Evolutionary conservation across 2,113 vertebrate species (phyloP).

Genomic region (Muntiacus reevesi): DNA sequence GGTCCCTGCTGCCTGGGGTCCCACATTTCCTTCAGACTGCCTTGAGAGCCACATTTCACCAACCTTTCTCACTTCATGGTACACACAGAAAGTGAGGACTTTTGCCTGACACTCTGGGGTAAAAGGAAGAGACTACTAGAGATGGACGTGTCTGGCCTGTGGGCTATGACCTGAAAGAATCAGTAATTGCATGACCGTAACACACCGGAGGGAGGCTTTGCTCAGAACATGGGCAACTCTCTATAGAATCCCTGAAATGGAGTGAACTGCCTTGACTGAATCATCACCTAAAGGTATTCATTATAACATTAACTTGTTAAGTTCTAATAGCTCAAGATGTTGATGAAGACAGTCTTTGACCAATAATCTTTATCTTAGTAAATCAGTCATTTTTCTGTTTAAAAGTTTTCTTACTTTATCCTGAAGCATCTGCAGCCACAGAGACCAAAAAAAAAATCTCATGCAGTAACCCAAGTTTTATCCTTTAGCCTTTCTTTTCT

Average conservation of each 20-base stretch:
- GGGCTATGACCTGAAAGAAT: neutral
- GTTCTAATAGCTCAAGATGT: neutral
- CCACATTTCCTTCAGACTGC: neutral
- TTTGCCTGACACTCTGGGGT: neutral
- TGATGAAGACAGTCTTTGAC: neutral
- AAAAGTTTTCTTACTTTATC: conserved; percentile 8
- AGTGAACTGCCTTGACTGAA: neutral
- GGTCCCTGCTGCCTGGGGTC: neutral
- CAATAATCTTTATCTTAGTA: neutral
- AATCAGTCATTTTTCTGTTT: neutral
- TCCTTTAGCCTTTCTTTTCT: neutral
- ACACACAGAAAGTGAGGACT: neutral
- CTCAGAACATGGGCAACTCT: neutral
- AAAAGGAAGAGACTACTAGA: neutral
- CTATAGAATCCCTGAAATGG: neutral
- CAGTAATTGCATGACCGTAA: neutral
- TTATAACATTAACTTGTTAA: conserved; percentile 3
- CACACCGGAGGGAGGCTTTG: neutral
- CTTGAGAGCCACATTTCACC: neutral
- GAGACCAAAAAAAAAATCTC: neutral
- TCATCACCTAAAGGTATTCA: neutral
- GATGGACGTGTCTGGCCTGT: neutral
- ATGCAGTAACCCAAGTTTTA: neutral
- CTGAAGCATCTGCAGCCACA: neutral
- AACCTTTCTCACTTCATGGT: neutral